Base-by-base conservation (phyloP, 2,113 vertebrate genomes). In the Rana temporaria region DNA sequence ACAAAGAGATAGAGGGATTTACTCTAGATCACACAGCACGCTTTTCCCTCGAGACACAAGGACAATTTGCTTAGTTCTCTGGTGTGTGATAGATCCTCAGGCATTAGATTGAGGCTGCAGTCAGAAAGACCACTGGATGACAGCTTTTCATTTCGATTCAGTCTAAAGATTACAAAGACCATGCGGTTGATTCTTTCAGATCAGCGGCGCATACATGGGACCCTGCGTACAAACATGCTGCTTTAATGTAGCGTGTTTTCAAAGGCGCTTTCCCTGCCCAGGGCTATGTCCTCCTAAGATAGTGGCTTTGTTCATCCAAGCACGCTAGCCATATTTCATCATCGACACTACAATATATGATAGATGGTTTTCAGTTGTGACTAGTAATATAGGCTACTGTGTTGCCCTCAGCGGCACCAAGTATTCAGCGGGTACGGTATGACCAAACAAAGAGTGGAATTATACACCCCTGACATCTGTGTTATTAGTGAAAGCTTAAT, bases 21-120 rank as follows among this genome's bases (percentile, higher is more conserved):
- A 63, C 69, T 73, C 20, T 55, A 73, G 56, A 64, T 73, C 79
- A 73, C 68, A 73, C 24, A n/a, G 56, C 20, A 24, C 55, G 79
- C 55, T 65, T 69, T 71, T 18, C 79, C 79, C 79, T 81, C 26
- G 68, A 73, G 79, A 73, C 48, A 64, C 38, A 81, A 72, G 79
- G 59, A 72, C 79, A 73, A 81, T 81, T 70, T 81, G 69, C 32
- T 73, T 53, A 62, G 48, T 65, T 65, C 69, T 65, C 60, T 81
- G 38, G 32, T 38, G 32, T 81, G 69, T 26, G n/a, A 81, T 52
- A 81, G 68, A 65, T 73, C 60, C 59, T 73, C 48, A 34, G 60
- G 59, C 59, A 65, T 64, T 56, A 81, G 79, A 48, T 72, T 17
- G 30, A 69, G 20, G 66, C 66, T 14, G 65, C 53, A 79, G 78